These are phyloP conservation scores for Aradus depressus DNA, from an alignment of 2,888 invertebrate species.

Conservation along the genomic window DNA sequence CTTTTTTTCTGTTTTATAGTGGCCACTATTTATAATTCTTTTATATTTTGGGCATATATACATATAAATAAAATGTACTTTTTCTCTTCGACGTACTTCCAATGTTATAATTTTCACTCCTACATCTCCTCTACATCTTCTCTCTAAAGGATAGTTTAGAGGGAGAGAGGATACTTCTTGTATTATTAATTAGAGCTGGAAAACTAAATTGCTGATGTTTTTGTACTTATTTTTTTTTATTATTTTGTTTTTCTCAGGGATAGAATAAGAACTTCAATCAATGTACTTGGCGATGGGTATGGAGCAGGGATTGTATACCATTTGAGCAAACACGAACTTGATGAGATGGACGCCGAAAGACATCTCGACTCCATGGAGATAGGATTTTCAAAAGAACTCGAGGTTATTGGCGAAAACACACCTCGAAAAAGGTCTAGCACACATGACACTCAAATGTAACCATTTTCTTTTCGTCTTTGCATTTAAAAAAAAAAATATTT, in stretches of 20 bases:
- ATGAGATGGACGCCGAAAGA: slow-evolving; percentile 29
- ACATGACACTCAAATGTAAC: slow-evolving; percentile 5
- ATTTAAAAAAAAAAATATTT: too few relatives aligned
- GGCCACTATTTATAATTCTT: too few relatives aligned
- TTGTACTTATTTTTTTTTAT: background rate
- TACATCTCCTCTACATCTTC: too few relatives aligned
- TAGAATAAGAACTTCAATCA: slow-evolving; percentile 49
- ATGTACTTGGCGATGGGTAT: slow-evolving; percentile 63
- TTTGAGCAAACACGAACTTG: slow-evolving; percentile 46
- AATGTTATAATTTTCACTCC: too few relatives aligned
- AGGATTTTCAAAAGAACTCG: slow-evolving; percentile 6
- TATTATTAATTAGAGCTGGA: too few relatives aligned
- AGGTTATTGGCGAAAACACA: slow-evolving; percentile 6
- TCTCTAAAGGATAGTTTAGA: too few relatives aligned
- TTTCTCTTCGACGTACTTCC: too few relatives aligned
- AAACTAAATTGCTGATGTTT: too few relatives aligned
- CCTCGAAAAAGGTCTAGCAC: slow-evolving; percentile 10
- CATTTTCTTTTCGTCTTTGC: too few relatives aligned
- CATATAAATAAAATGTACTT: too few relatives aligned
- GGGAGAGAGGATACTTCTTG: background rate
- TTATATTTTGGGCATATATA: too few relatives aligned
- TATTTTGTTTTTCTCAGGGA: slow-evolving; percentile 38
- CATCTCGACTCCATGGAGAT: slow-evolving; percentile 9
- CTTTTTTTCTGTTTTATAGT: too few relatives aligned
- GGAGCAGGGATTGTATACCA: slow-evolving; percentile 64